Evolutionary conservation across 2,113 vertebrate species (phyloP).

Genomic region (Ancistrus triradiatus): DNA sequence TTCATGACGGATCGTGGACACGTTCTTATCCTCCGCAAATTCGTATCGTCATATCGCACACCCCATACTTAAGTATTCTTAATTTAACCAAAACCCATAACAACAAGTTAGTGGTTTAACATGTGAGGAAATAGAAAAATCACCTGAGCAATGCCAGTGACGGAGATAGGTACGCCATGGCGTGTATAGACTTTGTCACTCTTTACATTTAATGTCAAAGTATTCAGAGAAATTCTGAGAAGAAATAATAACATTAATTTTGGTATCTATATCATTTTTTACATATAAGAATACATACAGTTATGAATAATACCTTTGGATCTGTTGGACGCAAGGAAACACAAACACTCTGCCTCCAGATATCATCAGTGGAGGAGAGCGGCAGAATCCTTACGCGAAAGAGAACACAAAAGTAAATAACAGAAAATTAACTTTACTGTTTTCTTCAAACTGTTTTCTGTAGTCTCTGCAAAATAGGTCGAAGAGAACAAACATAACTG

Average conservation of each 20-base stretch:
- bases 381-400: constrained; percentile 73
- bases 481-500: too few relatives aligned
- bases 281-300: background rate
- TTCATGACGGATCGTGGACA: too few relatives aligned
- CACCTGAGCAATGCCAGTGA: constrained; percentile 92
- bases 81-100: too few relatives aligned
- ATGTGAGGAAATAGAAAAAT: background rate
- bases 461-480: too few relatives aligned
- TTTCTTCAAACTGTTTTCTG: too few relatives aligned
- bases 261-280: background rate
- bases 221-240: constrained; percentile 86
- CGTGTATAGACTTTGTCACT: constrained; percentile 91
- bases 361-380: constrained; percentile 84
- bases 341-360: constrained; percentile 85
- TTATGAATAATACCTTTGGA: constrained; percentile 74
- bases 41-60: too few relatives aligned
- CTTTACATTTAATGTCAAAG: constrained; percentile 88
- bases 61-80: too few relatives aligned
- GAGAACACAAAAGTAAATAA: background rate
- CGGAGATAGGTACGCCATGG: constrained; percentile 86
- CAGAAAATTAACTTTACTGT: background rate
- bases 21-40: too few relatives aligned
- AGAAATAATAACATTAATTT: background rate
- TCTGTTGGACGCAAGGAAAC: constrained; percentile 81
- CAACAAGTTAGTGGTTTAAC: background rate